Percentiles rank a stretch among this genome's conserved stretches.
Evolutionary conservation across 2,888 invertebrate genomes (phyloP).

Genomic region (Synergus gifuensis): DNA sequence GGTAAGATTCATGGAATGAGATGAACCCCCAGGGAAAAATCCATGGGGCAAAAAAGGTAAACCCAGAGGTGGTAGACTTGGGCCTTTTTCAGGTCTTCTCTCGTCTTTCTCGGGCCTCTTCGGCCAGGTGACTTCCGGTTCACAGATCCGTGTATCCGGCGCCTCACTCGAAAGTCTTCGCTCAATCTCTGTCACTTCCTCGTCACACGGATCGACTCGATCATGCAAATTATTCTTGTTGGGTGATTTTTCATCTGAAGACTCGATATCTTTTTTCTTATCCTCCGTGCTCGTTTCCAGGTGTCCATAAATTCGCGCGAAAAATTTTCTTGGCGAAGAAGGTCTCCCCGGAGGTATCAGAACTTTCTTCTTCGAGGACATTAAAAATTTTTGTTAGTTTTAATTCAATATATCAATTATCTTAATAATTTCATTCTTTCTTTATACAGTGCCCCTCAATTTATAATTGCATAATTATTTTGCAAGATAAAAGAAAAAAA

Average conservation of each 20-base stretch:
- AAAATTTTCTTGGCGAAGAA: constrained; percentile 89
- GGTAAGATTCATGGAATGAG: constrained; percentile 69
- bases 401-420: not conserved
- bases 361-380: constrained; percentile 63
- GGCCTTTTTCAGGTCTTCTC: constrained; percentile 73
- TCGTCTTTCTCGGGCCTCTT: constrained; percentile 61
- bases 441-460: not conserved
- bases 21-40: constrained; percentile 60
- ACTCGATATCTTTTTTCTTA: constrained; percentile 52
- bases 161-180: constrained; percentile 51
- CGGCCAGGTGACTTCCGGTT: constrained; percentile 28
- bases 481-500: not conserved
- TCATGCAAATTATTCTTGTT: not conserved
- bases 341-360: constrained; percentile 76
- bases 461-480: not conserved
- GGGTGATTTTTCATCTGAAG: constrained; percentile 35
- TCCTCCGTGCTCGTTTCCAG: constrained; percentile 79
- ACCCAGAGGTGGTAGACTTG: constrained; percentile 53
- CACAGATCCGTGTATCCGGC: constrained; percentile 42
- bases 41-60: constrained; percentile 64
- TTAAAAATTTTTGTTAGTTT: constrained; percentile 46
- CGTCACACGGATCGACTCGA: not conserved
- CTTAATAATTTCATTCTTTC: not conserved
- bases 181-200: constrained; percentile 48
- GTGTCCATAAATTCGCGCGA: constrained; percentile 88